phyloP scores from a whole-genome alignment of 2,888 invertebrate genomes.

The Sphaerophoria rueppellii region DNA sequence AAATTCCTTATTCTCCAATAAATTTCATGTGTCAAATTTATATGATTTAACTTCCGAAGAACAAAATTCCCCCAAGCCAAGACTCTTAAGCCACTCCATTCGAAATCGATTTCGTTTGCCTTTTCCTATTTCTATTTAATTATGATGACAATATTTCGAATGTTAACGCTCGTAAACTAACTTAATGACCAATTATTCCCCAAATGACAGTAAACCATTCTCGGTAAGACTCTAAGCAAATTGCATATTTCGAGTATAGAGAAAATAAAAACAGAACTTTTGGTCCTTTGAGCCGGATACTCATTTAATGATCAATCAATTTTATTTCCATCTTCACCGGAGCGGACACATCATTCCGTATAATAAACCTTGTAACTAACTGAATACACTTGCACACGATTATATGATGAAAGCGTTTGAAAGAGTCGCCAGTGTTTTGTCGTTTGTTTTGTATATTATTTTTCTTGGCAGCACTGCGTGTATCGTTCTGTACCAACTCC shows the following conservation, averaged over 20 bases:
- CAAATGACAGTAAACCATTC: conserved; percentile 25
- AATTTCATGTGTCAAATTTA: conserved; percentile 10
- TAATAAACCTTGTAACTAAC: conserved; percentile 29
- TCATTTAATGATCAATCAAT: conserved; percentile 57
- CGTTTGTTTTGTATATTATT: conserved; percentile 19
- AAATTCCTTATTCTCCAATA: not conserved
- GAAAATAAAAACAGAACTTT: not conserved
- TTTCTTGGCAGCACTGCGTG: no score
- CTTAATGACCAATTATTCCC: conserved; percentile 36
- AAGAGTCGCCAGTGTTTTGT: not conserved
- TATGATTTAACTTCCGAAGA: conserved; percentile 1
- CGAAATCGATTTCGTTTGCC: conserved; percentile 24
- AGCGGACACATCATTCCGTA: conserved; percentile 5
- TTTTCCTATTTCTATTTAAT: not conserved
- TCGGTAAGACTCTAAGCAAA: not conserved
- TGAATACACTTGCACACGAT: no score
- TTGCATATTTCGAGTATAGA: conserved; percentile 12
- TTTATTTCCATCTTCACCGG: conserved; percentile 43
- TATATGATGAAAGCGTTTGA: conserved; percentile 5
- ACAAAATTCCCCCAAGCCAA: conserved; percentile 2
- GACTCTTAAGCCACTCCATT: not conserved
- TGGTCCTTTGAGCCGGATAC: conserved; percentile 39
- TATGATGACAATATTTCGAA: conserved; percentile 10
- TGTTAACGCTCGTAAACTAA: conserved; percentile 31
- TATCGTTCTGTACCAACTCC: no score